A percentile compares a stretch with the other conserved stretches of the same genome.
These are phyloP conservation scores for Leptothorax acervorum DNA, from an alignment of 2,888 invertebrate genomes.

Conservation along the genomic window DNA sequence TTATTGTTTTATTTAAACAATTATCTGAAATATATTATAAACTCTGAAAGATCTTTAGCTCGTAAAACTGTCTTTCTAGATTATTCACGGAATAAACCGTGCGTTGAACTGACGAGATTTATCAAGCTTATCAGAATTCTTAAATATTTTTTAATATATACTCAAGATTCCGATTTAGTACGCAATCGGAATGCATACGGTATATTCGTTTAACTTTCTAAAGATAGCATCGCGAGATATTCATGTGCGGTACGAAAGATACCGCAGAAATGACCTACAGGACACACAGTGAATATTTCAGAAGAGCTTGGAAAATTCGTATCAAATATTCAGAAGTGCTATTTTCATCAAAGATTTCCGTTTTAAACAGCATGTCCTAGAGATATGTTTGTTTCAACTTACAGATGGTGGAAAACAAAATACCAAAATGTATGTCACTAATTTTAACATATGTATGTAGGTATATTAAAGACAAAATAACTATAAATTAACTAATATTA, in stretches of 20 bases:
- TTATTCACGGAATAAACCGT: neutral
- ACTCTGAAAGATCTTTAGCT: neutral
- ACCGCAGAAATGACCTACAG: constrained; percentile 16
- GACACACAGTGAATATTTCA: constrained; percentile 39
- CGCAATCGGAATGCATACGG: constrained; percentile 4
- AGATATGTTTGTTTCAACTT: neutral
- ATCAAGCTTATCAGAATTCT: neutral
- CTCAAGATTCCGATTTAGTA: constrained; percentile 6
- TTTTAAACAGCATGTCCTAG: neutral
- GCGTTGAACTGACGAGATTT: neutral
- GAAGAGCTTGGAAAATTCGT: constrained; percentile 8
- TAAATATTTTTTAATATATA: constrained; percentile 18
- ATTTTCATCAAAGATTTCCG: constrained; percentile 15
- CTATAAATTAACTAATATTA: neutral
- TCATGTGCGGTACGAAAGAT: constrained; percentile 22
- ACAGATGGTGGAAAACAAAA: neutral
- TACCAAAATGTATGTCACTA: neutral
- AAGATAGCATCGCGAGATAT: constrained; percentile 41
- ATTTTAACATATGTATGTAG: neutral
- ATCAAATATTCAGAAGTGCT: constrained; percentile 17
- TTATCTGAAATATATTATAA: neutral
- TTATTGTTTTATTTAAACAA: neutral
- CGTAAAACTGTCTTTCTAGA: neutral
- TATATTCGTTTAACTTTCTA: constrained; percentile 35
- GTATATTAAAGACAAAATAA: neutral